Percentiles rank a stretch among this genome's conserved stretches.
Evolutionary conservation across 1,140 invertebrate genomes (phyloP).

Genomic region (Drosophila funebris): DNA sequence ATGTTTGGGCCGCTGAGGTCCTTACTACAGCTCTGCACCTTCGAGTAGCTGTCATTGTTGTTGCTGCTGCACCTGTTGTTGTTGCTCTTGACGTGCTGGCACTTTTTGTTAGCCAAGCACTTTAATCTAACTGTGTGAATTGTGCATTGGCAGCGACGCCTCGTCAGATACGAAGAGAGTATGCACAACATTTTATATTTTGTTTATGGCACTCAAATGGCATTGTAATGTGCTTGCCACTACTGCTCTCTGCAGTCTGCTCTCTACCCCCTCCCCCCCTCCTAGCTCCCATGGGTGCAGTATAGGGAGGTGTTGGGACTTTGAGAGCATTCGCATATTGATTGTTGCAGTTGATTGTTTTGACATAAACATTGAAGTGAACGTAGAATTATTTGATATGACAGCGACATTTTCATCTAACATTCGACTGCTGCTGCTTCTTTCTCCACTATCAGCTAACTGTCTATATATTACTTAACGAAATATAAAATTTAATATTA

Average conservation of each 20-base stretch:
- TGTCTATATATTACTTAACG: too few species aligned
- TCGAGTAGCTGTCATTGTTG: conserved; percentile 34
- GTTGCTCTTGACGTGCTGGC: conserved; percentile 59
- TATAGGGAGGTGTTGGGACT: neutral
- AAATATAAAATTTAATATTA: too few species aligned
- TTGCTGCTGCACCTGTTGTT: neutral
- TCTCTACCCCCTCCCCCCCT: neutral
- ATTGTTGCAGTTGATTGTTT: conserved; percentile 42
- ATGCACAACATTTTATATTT: conserved; percentile 57
- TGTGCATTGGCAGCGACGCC: conserved; percentile 32
- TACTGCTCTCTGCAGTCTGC: neutral
- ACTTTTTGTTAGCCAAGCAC: conserved; percentile 66
- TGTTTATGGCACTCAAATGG: conserved; percentile 66
- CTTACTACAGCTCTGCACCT: conserved; percentile 43
- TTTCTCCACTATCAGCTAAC: too few species aligned
- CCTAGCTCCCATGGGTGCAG: neutral
- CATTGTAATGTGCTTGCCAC: conserved; percentile 35
- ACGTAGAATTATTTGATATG: neutral
- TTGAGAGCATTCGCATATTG: conserved; percentile 36
- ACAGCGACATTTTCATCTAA: neutral
- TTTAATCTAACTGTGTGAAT: conserved; percentile 66
- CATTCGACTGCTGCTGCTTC: neutral
- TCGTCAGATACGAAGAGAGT: conserved; percentile 6
- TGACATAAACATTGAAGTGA: conserved; percentile 34
- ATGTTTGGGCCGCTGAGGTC: conserved; percentile 47